These are phyloP conservation scores for Drosophila aff. DNA, from an alignment of 1,140 invertebrate species.

Conservation along the genomic window DNA sequence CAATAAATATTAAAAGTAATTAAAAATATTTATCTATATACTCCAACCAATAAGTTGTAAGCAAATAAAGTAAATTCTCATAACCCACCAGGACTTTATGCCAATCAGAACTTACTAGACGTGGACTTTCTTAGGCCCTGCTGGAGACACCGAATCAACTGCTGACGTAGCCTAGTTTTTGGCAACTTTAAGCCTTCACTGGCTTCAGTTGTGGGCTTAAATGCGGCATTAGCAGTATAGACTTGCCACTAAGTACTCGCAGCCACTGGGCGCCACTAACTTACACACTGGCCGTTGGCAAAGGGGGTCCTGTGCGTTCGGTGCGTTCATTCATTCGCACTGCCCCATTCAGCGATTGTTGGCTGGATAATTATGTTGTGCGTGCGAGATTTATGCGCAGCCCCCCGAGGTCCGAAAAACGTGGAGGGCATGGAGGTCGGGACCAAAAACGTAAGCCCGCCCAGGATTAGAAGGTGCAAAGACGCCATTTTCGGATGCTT, in stretches of 20 bases:
- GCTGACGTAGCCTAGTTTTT: constrained; percentile 2
- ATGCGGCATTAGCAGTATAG: constrained; percentile 43
- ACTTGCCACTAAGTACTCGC: constrained; percentile 47
- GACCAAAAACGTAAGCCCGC: constrained; percentile 31
- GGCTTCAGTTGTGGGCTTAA: constrained; percentile 28
- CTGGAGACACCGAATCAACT: background rate
- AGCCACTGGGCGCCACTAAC: constrained; percentile 53
- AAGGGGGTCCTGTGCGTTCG: constrained; percentile 1
- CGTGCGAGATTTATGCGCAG: constrained; percentile 74
- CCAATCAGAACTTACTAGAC: background rate
- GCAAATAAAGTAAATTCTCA: no score
- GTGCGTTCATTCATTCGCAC: constrained; percentile 30
- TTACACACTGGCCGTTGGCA: constrained; percentile 19
- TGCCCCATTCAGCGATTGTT: constrained; percentile 78
- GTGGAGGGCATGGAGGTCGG: constrained; percentile 4
- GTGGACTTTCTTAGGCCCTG: background rate
- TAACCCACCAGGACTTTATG: background rate
- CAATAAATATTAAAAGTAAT: background rate
- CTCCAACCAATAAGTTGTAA: no score
- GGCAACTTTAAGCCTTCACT: constrained; percentile 32
- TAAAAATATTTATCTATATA: background rate
- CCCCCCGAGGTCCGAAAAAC: constrained; percentile 28
- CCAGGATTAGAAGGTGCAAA: constrained; percentile 73
- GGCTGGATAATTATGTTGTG: constrained; percentile 82
- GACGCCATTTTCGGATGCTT: constrained; percentile 58